Conservation (phyloP, 2,797 vertebrate species). For the Sciaenops ocellatus region DNA sequence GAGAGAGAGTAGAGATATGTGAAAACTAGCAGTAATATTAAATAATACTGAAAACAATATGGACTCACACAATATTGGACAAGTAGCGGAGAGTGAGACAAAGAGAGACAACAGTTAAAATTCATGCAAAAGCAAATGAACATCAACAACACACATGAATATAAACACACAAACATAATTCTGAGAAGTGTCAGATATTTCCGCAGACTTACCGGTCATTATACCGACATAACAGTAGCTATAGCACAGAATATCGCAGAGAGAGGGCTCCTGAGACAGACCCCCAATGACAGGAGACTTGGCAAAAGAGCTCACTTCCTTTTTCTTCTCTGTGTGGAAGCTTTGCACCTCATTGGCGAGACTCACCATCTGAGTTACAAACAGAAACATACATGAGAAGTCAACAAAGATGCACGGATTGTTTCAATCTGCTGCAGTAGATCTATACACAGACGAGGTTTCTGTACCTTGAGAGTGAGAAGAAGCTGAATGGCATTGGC, state of each 20-base stretch:
- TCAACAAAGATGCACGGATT: not conserved
- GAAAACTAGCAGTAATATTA: slow-evolving; percentile 43
- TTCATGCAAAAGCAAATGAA: slow-evolving; percentile 77
- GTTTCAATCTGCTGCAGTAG: not conserved
- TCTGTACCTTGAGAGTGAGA: slow-evolving; percentile 91
- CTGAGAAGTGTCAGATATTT: not conserved
- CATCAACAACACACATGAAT: slow-evolving; percentile 39
- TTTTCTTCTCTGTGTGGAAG: slow-evolving; percentile 87
- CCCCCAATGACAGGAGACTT: slow-evolving; percentile 82
- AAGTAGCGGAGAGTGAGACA: slow-evolving; percentile 80
- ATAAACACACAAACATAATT: slow-evolving; percentile 32
- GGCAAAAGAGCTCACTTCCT: slow-evolving; percentile 87
- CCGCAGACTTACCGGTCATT: slow-evolving; percentile 88
- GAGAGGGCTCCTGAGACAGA: slow-evolving; percentile 85
- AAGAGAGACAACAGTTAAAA: slow-evolving; percentile 83
- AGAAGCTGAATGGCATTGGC: slow-evolving; percentile 93
- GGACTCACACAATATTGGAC: slow-evolving; percentile 83
- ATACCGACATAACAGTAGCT: slow-evolving; percentile 95
- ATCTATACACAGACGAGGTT: not conserved
- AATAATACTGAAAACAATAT: slow-evolving; percentile 63
- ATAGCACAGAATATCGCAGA: slow-evolving; percentile 90
- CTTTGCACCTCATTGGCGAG: slow-evolving; percentile 91
- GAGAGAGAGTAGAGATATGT: slow-evolving; percentile 36
- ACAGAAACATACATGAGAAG: slow-evolving; percentile 16
- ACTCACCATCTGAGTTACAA: slow-evolving; percentile 89